These are phyloP conservation scores for Acanthochromis polyacanthus DNA, from an alignment of 2,113 vertebrate genomes.

Conservation along the genomic window DNA sequence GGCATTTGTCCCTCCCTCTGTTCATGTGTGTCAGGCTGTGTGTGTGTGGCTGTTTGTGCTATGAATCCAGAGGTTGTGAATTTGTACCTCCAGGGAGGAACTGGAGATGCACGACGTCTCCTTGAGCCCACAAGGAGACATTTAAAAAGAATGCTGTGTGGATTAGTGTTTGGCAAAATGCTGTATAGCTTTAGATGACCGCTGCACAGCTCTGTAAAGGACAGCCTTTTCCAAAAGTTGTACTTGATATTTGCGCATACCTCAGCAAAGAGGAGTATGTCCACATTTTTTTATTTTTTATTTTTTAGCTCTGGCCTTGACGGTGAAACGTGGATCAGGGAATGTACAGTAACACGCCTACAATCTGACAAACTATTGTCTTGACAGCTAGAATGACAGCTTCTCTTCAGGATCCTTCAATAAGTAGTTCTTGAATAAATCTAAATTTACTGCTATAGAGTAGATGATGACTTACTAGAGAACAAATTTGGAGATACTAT, in stretches of 20 bases:
- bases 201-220: slow-evolving; percentile 17
- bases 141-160: slow-evolving; percentile 33
- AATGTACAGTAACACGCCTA: no score
- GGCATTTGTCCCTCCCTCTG: not conserved
- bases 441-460: not conserved
- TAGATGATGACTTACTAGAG: not conserved
- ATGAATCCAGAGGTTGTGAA: slow-evolving; percentile 49
- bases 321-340: no score
- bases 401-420: no score
- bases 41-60: slow-evolving; percentile 6
- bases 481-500: not conserved
- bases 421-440: not conserved
- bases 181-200: slow-evolving; percentile 22
- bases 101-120: slow-evolving; percentile 31
- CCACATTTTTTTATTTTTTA: not conserved
- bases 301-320: not conserved
- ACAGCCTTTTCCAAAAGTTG: slow-evolving; percentile 15
- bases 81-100: slow-evolving; percentile 17
- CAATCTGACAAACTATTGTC: no score
- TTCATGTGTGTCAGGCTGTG: slow-evolving; percentile 14
- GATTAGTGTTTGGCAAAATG: slow-evolving; percentile 30
- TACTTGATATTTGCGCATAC: not conserved
- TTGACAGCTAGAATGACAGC: no score
- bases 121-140: slow-evolving; percentile 9
- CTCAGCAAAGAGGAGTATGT: not conserved